Base-by-base conservation (phyloP, 2,797 vertebrate genomes). In the Tamandua tetradactyla region DNA sequence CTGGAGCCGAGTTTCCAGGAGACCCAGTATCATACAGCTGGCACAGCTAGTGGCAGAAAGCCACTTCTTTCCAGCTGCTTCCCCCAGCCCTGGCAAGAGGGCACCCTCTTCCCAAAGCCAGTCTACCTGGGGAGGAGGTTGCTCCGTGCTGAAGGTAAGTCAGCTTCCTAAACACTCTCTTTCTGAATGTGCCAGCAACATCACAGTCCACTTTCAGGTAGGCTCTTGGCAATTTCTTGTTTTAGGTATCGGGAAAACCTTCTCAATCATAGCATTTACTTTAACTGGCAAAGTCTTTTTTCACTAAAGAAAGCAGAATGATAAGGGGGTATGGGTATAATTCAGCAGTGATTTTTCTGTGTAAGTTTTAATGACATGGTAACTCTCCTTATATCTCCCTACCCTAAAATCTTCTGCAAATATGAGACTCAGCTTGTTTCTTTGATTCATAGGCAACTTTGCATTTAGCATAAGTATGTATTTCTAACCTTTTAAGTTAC, bases 1-100 rank as follows among this genome's bases (percentile, higher is more conserved):
- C 96, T 40, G 93, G 94, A 98, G 97, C 96, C 96, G 97, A 97
- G 97, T 98, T 98, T 97, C 85, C 47, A 64, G 97, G 94, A 96
- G 94, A 98, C 87, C 64, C 86, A 47, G 78, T 83, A 95, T 79
- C 95, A 91, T n/a, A 81, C 96, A 85, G 97, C 96, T 97, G 97
- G 96, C 96, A 94, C 91, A 95, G 94, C 97, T 92, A 75, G 84
- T 96, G 96, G 96, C 96, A 49, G 85, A 87, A 96, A 90, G 94
- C 89, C 93, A 80, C 97, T 96, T 97, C 97, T 97, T 96, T 90
- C 94, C 94, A 80, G 96, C 96, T 86, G 96, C 96, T 96, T 97
- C 89, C 83, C 83, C 69, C 78, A 89, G 96, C 96, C 89, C 94
- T 64, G 68, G 97, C 95, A 84, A 87, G 96, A 97, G 94, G 84